Conservation (phyloP, 2,113 vertebrate genomes). For the Tapirus terrestris region DNA sequence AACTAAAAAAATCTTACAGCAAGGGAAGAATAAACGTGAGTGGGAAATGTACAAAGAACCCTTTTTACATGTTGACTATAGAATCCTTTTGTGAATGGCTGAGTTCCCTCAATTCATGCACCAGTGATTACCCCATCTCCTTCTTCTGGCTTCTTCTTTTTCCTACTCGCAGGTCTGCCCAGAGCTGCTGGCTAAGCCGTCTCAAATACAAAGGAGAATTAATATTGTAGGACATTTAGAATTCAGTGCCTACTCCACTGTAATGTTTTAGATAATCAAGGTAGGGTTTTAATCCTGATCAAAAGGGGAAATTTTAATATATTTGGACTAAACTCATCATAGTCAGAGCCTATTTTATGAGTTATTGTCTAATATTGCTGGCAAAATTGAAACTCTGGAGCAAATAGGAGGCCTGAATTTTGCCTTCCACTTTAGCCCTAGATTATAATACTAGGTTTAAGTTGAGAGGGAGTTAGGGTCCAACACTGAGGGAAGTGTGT, state of each 20-base stretch:
- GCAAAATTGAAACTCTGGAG: not conserved
- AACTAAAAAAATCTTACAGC: constrained; percentile 4
- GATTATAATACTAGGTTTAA: not conserved
- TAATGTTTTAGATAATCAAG: constrained; percentile 47
- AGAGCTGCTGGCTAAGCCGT: constrained; percentile 60
- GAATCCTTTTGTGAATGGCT: constrained; percentile 68
- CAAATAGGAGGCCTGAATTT: not conserved
- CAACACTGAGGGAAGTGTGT: not conserved
- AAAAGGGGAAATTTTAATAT: constrained; percentile 2
- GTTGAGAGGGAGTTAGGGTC: not conserved
- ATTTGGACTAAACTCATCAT: constrained; percentile 18
- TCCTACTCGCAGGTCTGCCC: constrained; percentile 40
- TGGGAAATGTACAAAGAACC: constrained; percentile 65
- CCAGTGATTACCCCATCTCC: constrained; percentile 32
- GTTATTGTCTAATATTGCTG: not conserved
- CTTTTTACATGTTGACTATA: constrained; percentile 54
- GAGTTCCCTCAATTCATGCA: constrained; percentile 42
- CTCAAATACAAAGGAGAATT: constrained; percentile 68
- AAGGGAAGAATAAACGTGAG: constrained; percentile 38
- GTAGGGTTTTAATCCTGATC: not conserved
- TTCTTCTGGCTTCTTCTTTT: constrained; percentile 45
- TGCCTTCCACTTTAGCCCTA: not conserved
- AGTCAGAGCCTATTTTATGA: not conserved
- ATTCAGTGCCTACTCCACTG: constrained; percentile 46
- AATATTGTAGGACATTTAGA: constrained; percentile 43